These are phyloP conservation scores for Elephas maximus DNA, from an alignment of 2,113 vertebrate genomes.

Conservation along the genomic window DNA sequence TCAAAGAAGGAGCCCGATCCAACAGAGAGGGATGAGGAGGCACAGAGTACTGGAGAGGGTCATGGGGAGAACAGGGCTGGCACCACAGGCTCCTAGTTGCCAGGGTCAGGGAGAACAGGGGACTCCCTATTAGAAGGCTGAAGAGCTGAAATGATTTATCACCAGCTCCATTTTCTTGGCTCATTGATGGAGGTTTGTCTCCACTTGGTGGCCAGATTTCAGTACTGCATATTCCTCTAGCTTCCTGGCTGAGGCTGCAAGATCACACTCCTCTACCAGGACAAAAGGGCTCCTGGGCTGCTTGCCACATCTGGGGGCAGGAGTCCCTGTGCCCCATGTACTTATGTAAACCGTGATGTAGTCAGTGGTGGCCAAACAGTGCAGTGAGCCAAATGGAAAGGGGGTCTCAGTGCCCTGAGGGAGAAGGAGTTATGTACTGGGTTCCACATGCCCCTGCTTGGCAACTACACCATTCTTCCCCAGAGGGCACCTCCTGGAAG, in stretches of 20 bases:
- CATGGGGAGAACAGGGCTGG: accelerated
- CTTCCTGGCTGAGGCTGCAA: background rate
- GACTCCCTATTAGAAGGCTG: accelerated
- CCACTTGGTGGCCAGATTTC: background rate
- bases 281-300: background rate
- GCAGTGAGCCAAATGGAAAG: accelerated
- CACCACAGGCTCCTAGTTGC: background rate
- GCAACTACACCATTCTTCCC: background rate
- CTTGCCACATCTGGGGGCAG: accelerated
- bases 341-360: accelerated
- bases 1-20: background rate
- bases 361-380: background rate
- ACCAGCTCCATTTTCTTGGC: accelerated
- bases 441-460: background rate
- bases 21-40: background rate
- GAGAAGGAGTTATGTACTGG: accelerated
- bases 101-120: background rate
- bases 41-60: accelerated
- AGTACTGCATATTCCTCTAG: background rate
- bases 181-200: slow-evolving; percentile 60
- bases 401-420: accelerated
- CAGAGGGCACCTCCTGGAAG: background rate
- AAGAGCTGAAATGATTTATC: accelerated
- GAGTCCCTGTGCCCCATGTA: background rate
- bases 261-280: background rate